Evolutionary conservation across 64 coral and sea anemone species (phyloP), one percentile per base, ranked within the genome.

Genomic region (Pocillopora damicornis): DNA sequence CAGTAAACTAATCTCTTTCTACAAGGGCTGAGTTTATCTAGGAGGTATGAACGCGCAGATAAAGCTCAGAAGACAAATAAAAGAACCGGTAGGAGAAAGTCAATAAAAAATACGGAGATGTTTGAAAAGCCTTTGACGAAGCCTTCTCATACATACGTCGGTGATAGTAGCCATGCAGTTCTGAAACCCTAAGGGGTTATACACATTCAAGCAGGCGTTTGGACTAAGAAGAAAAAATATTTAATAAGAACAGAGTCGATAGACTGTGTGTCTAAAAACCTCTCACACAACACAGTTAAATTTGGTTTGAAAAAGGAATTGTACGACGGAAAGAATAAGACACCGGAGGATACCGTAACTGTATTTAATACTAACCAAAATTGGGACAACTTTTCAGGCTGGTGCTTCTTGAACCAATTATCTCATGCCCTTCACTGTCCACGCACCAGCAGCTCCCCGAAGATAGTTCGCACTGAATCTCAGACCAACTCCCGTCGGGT

Each of bases 401-500:
- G 23, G 15, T 73, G 57, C 74, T 71, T 16, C 72, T 79, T 3
- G 90, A 87, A 35, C 25, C 67, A 62, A 76, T 45, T 5, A 87
- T 23, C 37, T 87, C 83, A 34, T 76, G 13, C 16, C 75, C 61
- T 2, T 66, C 42, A 5, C 16, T 79, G 56, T 92, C 83, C 80
- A 87, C 62, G 68, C 83, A 87, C 90, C 90, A 92, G 30, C 90
- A 92, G 68, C 69, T 51, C 18, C 63, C 80, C 17, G 90, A 83
- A 11, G 51, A 60, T 5, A 18, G 83, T 79, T 87, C 83, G 58
- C 90, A 92, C 12, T 92, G 90, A 16, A 92, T 87, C 61, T 59
- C 62, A 37, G 61, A 77, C 90, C 90, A 92, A 13, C 75, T 92
- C 30, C 90, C 90, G 75, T 92, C 90, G 5, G 90, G 90, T 57